phyloP scores from a whole-genome alignment of 2,113 vertebrate genomes.

The Anser brachyrhynchus region DNA sequence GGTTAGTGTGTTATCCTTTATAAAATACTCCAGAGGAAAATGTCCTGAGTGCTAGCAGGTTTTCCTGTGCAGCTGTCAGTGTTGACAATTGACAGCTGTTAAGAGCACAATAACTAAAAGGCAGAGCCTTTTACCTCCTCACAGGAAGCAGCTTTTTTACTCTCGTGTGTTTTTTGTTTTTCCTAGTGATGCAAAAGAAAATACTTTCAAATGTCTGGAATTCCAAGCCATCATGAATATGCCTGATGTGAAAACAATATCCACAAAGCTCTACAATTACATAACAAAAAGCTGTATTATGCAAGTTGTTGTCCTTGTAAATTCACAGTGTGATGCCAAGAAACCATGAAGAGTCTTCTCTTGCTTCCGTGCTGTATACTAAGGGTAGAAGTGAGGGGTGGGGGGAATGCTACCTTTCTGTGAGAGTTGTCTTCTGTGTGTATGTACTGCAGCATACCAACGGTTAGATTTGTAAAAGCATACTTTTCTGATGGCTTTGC shows the following conservation, averaged over 20 bases:
- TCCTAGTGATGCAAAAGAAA: not conserved
- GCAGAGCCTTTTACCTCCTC: not conserved
- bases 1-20: not conserved
- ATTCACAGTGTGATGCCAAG: not conserved
- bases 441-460: not conserved
- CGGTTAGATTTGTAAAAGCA: not conserved
- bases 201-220: not conserved
- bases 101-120: not conserved
- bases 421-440: not conserved
- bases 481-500: not conserved
- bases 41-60: not conserved
- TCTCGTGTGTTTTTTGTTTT: not conserved
- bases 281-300: not conserved
- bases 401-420: fast-evolving
- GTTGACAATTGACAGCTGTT: not conserved
- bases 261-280: not conserved
- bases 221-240: not conserved
- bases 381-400: not conserved
- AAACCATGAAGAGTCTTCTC: not conserved
- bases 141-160: not conserved
- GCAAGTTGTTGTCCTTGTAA: not conserved
- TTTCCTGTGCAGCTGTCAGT: not conserved
- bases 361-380: not conserved
- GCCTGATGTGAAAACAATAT: not conserved
- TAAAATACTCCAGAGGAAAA: not conserved